Evolutionary conservation across 2,888 invertebrate genomes (phyloP), one percentile per base, ranked within the genome.

Genomic region (Yponomeuta evonymella): DNA sequence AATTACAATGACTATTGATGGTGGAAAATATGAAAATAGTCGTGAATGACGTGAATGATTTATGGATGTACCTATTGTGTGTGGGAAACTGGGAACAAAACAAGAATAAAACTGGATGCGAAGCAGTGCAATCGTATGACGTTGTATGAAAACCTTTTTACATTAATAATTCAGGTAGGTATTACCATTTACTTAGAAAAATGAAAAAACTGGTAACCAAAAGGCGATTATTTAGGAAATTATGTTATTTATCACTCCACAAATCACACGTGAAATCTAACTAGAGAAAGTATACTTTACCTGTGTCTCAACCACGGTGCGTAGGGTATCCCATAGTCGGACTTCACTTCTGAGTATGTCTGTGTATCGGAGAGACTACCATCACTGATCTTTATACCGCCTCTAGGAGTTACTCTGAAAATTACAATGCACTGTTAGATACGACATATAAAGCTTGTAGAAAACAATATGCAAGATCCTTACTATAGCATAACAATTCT

Each of bases 251-350:
- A 65, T 65, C 65, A 65, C 29, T 65, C 29, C 29, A 29, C 65
- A 65, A 12, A 29, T 33, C 65, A 65, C 65, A 65, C 30, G 12
- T 51, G 29, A 51, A 29, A 11, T 29, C 5, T 8, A 43, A 6
- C 4, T n/a, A 48, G 43, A 64, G 63, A 8, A 23, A 63, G 48
- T 69, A 77, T 12, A 15, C 5, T 72, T 80, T 89, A 94, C 94
- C 97, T 97, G 87, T 97, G 97, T 83, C 97, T 94, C 79, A 97
- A 93, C 97, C 97, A 97, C 74, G 96, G 96, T 30, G 96, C 95
- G 82, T 97, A 97, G 0, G 96, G 96, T 79, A 96, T 96, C 70
- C 95, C 95, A 81, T 96, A 96, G 80, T 96, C 96, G 63, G 96
- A 96, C 76, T 94, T 94, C 15, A 94, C 94, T 82, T 94, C 94